Percentiles rank a stretch among this genome's conserved stretches.
These are phyloP conservation scores for Babyrousa celebensis DNA, from an alignment of 2,797 vertebrate species.

Conservation along the genomic window DNA sequence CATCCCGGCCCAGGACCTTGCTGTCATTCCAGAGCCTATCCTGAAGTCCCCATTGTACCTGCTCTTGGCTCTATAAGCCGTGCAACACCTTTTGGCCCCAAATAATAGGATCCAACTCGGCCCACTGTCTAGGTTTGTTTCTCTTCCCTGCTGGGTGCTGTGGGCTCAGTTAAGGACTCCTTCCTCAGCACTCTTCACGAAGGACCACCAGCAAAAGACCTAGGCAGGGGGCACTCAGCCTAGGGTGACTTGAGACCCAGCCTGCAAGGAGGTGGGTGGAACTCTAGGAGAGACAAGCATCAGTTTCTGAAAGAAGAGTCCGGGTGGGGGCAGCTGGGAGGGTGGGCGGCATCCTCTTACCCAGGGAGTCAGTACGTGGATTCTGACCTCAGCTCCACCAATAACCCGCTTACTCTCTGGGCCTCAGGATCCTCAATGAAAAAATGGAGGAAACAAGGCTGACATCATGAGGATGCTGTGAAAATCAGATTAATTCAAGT, in stretches of 20 bases:
- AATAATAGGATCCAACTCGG: neutral
- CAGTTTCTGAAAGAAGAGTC: neutral
- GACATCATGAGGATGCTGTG: neutral
- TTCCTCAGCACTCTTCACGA: neutral
- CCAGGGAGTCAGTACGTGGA: rapidly evolving
- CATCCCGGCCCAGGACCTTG: neutral
- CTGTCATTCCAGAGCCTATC: neutral
- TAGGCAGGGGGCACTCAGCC: neutral
- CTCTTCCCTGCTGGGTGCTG: neutral
- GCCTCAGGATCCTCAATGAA: neutral
- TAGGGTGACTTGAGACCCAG: neutral
- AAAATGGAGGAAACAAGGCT: neutral
- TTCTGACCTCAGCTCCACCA: neutral
- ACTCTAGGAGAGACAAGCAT: neutral
- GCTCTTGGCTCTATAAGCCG: neutral
- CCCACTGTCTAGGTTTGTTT: neutral
- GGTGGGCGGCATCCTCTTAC: too few relatives aligned
- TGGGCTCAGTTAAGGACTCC: neutral
- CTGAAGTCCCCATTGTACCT: too few relatives aligned
- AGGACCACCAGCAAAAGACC: neutral
- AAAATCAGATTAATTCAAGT: neutral
- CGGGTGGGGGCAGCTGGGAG: neutral
- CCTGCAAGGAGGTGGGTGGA: neutral
- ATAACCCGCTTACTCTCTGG: rapidly evolving
- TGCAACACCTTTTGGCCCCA: neutral